Evolutionary conservation across 1,140 invertebrate species (phyloP), one percentile per base, ranked within the genome.

Genomic region (Atta texana): DNA sequence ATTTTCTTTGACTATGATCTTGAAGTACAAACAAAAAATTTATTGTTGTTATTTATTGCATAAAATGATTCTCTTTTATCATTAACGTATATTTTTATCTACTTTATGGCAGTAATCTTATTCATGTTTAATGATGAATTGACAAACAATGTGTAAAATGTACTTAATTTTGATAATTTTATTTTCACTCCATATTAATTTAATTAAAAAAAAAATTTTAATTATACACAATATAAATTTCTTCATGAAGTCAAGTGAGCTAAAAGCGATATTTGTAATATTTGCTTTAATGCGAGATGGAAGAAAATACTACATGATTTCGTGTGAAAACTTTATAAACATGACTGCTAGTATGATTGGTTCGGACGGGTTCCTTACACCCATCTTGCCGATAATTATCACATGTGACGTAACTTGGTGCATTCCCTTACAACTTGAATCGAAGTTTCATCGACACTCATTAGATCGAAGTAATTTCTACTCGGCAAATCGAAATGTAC

Each of bases 391-490:
- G n/a, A 57, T 81, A 81, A 71, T 71, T 16, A 44, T 10, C 63
- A 57, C 7, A 44, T 44, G 24, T 31, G 24, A 10, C 55, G 31
- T 24, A 61, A 61, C 24, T 31, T n/a, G 3, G 53, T 28, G 24
- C 53, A 59, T 82, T 74, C 28, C 28, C 21, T 82, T 39, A 53
- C 34, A 16, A n/a, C 14, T 39, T 66, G 53, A 80, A n/a, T 34
- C 44, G 24, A 39, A n/a, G 53, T 74, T 74, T 74, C 55, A 74
- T 49, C 55, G 55, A 7, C 24, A 74, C 39, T 82, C 53, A 53
- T 82, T 82, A 74, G 61, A 82, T 59, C 68, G 55, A 14, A 82
- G 69, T 74, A 82, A 82, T 82, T 49, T 82, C 78, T 55, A 71
- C 39, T 72, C 55, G 80, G 80, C 18, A 74, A 82, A 82, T 82